Base-by-base conservation (phyloP, 2,888 invertebrate species). In the Drosophila subquinaria region DNA sequence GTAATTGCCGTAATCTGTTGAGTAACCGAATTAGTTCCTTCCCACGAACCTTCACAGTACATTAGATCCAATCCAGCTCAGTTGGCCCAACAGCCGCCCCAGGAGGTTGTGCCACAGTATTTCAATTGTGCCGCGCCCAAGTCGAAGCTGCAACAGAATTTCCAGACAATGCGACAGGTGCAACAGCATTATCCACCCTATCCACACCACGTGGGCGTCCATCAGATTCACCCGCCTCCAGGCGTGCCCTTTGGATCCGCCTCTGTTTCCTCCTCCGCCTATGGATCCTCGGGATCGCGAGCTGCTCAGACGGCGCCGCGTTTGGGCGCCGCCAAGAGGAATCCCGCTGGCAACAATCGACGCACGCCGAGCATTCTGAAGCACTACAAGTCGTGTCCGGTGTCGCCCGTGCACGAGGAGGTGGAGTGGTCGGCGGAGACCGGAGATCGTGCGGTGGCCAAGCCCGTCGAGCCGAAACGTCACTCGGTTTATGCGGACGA, bases 361-460 rank as follows among this genome's bases (percentile, higher is more conserved):
- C 91, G 92, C 42, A 93, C 90, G 17, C 90, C 92, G 13, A 95
- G 95, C 81, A 95, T 95, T 61, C 93, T 95, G 51, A 95, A 95
- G 78, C 95, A 95, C 80, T 95, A 96, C 76, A 96, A 96, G 84
- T 96, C 96, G 4, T 95, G 97, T 78, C 97, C 97, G 0, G 96
- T 97, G 0, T 96, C 96, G 0, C 97, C 97, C 0, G 96, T 97
- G 0, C 96, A 95, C 59, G 97, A 97, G 89, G 96, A 97, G 88
- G 94, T 95, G 40, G 95, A 95, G 89, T 95, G 95, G 95, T 92
- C 93, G 0, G 85, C 92, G 81, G 90, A 93, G 51, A 78, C 83
- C 17, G 17, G 17, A 60, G 91, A 91, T 36, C 86, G 88, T 0
- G 82, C 74, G 1, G 81, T 89, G 0, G 27, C 27, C 27, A 27